These are phyloP conservation scores for Papilio dardanus DNA, from an alignment of 1,140 invertebrate species.

Conservation along the genomic window DNA sequence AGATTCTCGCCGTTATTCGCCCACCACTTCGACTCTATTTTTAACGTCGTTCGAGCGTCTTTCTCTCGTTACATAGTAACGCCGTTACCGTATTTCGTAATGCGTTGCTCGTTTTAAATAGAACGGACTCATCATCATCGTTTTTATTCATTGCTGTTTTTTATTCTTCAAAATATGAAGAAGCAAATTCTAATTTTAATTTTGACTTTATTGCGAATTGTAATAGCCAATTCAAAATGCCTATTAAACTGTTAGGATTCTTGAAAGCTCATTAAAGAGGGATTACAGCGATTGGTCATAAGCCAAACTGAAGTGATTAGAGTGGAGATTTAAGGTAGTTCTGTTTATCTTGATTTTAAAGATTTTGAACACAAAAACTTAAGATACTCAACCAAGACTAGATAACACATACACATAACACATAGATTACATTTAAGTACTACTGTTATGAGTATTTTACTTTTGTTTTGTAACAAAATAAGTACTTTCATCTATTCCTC, in stretches of 20 bases:
- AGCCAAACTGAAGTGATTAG: too few relatives aligned
- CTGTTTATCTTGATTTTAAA: too few relatives aligned
- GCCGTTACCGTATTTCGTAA: conserved; percentile 17
- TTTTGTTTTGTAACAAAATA: too few relatives aligned
- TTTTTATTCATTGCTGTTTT: neutral
- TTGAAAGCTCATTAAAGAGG: neutral
- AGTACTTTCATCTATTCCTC: too few relatives aligned
- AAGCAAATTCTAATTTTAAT: neutral
- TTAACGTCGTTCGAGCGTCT: conserved; percentile 27
- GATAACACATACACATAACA: too few relatives aligned
- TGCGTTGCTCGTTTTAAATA: neutral
- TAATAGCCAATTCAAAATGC: neutral
- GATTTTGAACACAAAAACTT: too few relatives aligned
- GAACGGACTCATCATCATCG: conserved; percentile 10
- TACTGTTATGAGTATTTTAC: too few relatives aligned
- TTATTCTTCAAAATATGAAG: neutral
- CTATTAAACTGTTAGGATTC: neutral
- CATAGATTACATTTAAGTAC: too few relatives aligned
- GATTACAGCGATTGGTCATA: neutral
- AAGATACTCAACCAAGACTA: too few relatives aligned
- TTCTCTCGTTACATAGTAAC: conserved; percentile 30
- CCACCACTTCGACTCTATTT: conserved; percentile 26
- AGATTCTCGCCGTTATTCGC: conserved; percentile 33
- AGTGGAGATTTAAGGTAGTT: too few relatives aligned
- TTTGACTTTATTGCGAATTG: neutral